Evolutionary conservation across 2,113 vertebrate species (phyloP).

Genomic region (Ia io): DNA sequence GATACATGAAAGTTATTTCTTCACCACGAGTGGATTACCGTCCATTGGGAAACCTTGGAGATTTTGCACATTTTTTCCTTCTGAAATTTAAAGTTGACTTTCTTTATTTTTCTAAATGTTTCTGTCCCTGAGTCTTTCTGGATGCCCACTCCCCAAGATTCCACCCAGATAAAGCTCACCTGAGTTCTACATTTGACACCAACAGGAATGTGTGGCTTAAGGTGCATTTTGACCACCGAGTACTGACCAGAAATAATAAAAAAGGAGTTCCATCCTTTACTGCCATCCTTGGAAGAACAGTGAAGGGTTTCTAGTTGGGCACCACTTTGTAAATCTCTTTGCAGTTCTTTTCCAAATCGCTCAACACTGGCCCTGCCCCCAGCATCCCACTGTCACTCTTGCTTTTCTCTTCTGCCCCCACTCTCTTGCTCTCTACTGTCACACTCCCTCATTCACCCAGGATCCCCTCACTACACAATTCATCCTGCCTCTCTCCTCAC

Average conservation of each 20-base stretch:
- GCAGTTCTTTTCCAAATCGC: neutral
- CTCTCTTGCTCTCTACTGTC: accelerated
- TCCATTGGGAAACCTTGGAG: neutral
- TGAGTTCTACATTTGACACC: neutral
- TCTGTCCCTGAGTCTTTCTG: neutral
- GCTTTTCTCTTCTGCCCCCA: accelerated
- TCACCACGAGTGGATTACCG: neutral
- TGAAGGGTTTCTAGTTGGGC: neutral
- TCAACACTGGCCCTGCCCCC: accelerated
- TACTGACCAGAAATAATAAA: neutral
- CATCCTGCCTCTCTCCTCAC: neutral
- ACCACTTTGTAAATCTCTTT: neutral
- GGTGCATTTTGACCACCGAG: neutral
- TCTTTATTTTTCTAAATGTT: neutral
- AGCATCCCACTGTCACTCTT: neutral
- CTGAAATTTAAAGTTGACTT: neutral
- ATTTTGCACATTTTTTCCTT: neutral
- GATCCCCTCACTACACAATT: neutral
- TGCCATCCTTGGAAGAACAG: neutral
- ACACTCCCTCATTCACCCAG: neutral
- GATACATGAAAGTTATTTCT: neutral
- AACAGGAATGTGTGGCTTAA: accelerated
- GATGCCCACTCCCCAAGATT: neutral
- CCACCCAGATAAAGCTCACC: neutral
- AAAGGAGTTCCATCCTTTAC: neutral